A percentile compares a stretch with the other conserved stretches of the same genome.
These are phyloP conservation scores for Argyrosomus japonicus DNA, from an alignment of 2,113 vertebrate genomes.

Conservation along the genomic window DNA sequence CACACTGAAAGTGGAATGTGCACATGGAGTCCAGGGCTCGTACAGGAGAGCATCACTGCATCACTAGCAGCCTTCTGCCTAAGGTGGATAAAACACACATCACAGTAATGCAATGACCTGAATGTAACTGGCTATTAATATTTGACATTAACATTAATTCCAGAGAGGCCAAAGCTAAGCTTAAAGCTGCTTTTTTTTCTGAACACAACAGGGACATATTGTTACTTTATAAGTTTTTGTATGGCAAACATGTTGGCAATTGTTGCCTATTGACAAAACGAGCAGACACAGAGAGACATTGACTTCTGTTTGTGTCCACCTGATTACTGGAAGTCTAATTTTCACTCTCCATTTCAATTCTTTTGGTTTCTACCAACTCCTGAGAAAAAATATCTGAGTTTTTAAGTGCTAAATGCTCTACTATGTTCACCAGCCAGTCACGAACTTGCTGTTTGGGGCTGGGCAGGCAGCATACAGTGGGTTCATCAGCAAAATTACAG, in stretches of 20 bases:
- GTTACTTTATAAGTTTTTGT: not conserved
- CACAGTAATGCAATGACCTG: too few species aligned
- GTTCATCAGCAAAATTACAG: not conserved
- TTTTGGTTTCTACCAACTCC: too few species aligned
- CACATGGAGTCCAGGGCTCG: too few species aligned
- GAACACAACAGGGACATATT: not conserved
- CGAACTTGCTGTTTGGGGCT: not conserved
- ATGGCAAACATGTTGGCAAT: not conserved
- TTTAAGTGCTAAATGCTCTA: not conserved
- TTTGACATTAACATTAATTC: not conserved
- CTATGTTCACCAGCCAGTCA: not conserved
- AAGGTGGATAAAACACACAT: too few species aligned
- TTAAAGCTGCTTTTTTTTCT: not conserved
- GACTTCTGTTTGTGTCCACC: not conserved
- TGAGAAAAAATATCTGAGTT: too few species aligned
- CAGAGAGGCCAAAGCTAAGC: not conserved
- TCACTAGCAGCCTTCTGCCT: too few species aligned
- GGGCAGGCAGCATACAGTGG: not conserved
- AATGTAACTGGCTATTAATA: too few species aligned
- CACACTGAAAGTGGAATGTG: too few species aligned
- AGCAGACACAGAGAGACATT: not conserved
- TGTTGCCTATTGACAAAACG: not conserved
- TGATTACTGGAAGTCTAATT: not conserved
- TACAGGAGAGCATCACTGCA: too few species aligned
- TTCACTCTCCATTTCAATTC: not conserved